Evolutionary conservation across 2,888 invertebrate species (phyloP).

Genomic region (Erynnis tages): DNA sequence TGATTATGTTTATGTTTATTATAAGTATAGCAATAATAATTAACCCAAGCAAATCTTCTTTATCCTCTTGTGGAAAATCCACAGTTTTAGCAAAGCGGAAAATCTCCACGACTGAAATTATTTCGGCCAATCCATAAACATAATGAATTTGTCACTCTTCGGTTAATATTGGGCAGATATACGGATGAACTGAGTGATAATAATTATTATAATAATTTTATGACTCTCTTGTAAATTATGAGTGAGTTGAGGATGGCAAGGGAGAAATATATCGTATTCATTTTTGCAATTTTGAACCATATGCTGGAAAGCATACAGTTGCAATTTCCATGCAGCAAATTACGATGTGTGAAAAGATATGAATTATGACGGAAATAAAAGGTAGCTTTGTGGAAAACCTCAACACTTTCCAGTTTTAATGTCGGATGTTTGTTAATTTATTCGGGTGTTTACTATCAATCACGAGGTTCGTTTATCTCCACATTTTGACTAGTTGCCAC

Average conservation of each 20-base stretch:
- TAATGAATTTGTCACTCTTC: slow-evolving; percentile 59
- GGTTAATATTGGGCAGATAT: slow-evolving; percentile 49
- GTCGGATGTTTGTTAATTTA: background rate
- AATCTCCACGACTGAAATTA: slow-evolving; percentile 1
- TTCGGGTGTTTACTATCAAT: background rate
- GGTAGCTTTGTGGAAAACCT: slow-evolving; percentile 37
- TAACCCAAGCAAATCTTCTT: too few relatives aligned
- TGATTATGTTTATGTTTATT: too few relatives aligned
- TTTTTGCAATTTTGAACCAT: background rate
- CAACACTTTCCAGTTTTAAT: background rate
- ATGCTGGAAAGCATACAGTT: background rate
- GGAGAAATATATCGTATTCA: background rate
- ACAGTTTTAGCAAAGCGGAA: background rate
- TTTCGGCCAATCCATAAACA: slow-evolving; percentile 50
- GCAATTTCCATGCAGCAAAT: background rate
- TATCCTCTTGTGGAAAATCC: too few relatives aligned
- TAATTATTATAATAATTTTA: slow-evolving; percentile 54
- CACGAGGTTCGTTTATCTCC: too few relatives aligned
- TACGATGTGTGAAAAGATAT: slow-evolving; percentile 3
- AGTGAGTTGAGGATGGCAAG: slow-evolving; percentile 1
- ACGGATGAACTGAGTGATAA: slow-evolving; percentile 45
- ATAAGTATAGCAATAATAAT: too few relatives aligned
- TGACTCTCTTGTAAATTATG: slow-evolving; percentile 36
- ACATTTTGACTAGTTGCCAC: too few relatives aligned
- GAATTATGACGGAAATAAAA: slow-evolving; percentile 6